Evolutionary conservation across 2,797 vertebrate genomes (phyloP).

Genomic region (Psittacula derbiana): DNA sequence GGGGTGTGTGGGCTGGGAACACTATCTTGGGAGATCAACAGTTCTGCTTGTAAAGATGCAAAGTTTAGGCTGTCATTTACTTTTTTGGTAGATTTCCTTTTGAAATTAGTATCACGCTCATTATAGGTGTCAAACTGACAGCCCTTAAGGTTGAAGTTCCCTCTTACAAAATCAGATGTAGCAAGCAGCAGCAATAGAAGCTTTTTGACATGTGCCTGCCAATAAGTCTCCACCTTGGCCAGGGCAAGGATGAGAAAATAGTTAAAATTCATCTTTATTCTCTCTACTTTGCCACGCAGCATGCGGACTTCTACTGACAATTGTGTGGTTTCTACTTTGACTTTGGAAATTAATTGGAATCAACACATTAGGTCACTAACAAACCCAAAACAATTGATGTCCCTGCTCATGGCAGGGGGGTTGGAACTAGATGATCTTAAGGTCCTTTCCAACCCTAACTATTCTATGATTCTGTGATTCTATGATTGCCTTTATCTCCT

Average conservation of each 20-base stretch:
- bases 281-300: background rate
- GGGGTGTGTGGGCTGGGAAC: slow-evolving; percentile 23
- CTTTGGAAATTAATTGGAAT: background rate
- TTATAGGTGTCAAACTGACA: slow-evolving; percentile 43
- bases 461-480: too few species aligned
- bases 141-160: background rate
- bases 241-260: background rate
- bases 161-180: background rate
- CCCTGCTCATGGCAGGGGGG: too few species aligned
- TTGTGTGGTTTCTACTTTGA: background rate
- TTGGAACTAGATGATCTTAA: too few species aligned
- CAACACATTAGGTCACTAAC: background rate
- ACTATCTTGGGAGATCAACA: slow-evolving; percentile 38
- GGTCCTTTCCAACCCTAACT: too few species aligned
- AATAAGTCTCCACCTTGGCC: background rate
- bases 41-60: slow-evolving; percentile 25
- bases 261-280: background rate
- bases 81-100: slow-evolving; percentile 32
- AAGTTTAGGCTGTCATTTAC: slow-evolving; percentile 45
- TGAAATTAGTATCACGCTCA: slow-evolving; percentile 13
- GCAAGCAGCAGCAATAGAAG: background rate
- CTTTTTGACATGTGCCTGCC: background rate
- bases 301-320: background rate
- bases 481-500: background rate
- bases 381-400: background rate